Conservation (phyloP, 2,888 invertebrate species). For the Andrena bucephala region DNA sequence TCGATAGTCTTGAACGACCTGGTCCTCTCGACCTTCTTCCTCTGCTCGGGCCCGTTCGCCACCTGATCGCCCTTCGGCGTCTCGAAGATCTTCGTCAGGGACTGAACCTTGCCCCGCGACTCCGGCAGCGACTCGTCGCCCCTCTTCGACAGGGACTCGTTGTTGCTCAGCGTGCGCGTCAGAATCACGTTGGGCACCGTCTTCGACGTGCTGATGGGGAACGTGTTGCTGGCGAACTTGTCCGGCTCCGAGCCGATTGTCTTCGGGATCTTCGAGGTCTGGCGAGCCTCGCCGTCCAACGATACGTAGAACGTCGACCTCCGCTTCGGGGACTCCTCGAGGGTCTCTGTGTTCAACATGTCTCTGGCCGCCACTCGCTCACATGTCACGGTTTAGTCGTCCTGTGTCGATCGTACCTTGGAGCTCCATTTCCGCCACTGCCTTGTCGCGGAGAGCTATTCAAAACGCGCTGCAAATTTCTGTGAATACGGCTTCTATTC, state of each 20-base stretch:
- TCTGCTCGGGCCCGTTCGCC: slow-evolving; percentile 60
- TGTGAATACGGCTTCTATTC: too few relatives aligned
- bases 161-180: slow-evolving; percentile 80
- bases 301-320: slow-evolving; percentile 92
- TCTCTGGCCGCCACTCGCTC: slow-evolving; percentile 26
- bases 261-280: slow-evolving; percentile 71
- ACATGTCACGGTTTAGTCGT: slow-evolving; percentile 40
- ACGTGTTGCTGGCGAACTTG: slow-evolving; percentile 87
- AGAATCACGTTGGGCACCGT: slow-evolving; percentile 74
- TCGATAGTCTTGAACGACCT: slow-evolving; percentile 84
- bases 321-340: slow-evolving; percentile 84
- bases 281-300: slow-evolving; percentile 85
- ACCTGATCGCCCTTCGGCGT: slow-evolving; percentile 66
- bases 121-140: slow-evolving; percentile 64
- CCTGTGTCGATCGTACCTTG: background rate
- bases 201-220: slow-evolving; percentile 82
- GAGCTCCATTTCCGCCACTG: background rate
- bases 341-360: slow-evolving; percentile 74
- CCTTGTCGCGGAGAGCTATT: too few relatives aligned
- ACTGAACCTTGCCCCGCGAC: slow-evolving; percentile 81
- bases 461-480: too few relatives aligned
- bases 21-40: slow-evolving; percentile 83
- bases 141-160: slow-evolving; percentile 67
- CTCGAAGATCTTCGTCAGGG: slow-evolving; percentile 83
- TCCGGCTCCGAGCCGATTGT: slow-evolving; percentile 74